phyloP scores from a whole-genome alignment of 2,888 invertebrate species.

The Acanthacorydalis orientalis region DNA sequence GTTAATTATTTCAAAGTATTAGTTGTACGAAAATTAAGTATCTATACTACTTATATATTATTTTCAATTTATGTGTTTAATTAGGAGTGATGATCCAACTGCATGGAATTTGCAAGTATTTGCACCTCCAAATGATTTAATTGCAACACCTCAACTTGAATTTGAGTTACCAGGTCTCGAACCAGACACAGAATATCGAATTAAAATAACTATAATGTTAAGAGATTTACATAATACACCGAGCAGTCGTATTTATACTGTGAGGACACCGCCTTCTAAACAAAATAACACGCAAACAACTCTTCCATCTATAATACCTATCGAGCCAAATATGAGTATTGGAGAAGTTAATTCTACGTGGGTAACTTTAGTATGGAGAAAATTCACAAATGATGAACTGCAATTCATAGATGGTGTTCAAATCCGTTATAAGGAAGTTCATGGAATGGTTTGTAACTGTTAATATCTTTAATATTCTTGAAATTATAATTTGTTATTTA shows the following conservation, averaged over 20 bases:
- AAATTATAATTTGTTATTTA: too few relatives aligned
- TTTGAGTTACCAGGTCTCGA: constrained; percentile 62
- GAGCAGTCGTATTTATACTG: constrained; percentile 56
- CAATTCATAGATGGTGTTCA: constrained; percentile 79
- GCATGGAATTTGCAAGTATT: constrained; percentile 75
- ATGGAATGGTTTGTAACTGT: constrained; percentile 30
- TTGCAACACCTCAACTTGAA: constrained; percentile 72
- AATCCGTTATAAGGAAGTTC: constrained; percentile 66
- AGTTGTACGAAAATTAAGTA: not conserved
- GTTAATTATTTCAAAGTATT: not conserved
- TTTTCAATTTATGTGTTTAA: constrained; percentile 11
- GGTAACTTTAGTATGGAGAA: constrained; percentile 65
- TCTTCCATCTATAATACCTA: constrained; percentile 39
- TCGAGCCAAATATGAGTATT: constrained; percentile 58
- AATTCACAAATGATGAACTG: constrained; percentile 61
- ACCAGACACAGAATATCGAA: constrained; percentile 65
- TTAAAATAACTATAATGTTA: constrained; percentile 64
- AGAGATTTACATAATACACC: constrained; percentile 63
- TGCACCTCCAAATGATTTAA: constrained; percentile 70
- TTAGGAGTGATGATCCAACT: constrained; percentile 45
- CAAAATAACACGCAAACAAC: constrained; percentile 24
- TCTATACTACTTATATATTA: not conserved
- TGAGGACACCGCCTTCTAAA: constrained; percentile 43
- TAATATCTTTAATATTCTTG: too few relatives aligned
- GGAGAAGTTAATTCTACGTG: constrained; percentile 63